Evolutionary conservation across 2,888 invertebrate genomes (phyloP).

Genomic region (Conistra vaccinii): DNA sequence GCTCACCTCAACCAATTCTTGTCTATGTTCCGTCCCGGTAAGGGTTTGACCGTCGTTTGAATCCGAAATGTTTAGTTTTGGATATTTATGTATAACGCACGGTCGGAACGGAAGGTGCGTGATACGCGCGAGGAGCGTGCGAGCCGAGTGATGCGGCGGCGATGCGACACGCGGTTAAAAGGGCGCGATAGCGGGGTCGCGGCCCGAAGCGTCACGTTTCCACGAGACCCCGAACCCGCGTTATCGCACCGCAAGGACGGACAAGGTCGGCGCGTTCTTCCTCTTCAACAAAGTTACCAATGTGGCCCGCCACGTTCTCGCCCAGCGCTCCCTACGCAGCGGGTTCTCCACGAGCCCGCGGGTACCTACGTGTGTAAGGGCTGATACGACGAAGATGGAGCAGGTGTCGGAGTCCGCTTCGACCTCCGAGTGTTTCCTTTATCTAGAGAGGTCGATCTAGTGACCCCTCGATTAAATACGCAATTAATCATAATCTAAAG

Average conservation of each 20-base stretch:
- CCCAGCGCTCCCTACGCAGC: background rate
- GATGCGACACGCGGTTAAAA: slow-evolving; percentile 79
- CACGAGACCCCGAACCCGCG: slow-evolving; percentile 76
- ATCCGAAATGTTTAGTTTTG: slow-evolving; percentile 47
- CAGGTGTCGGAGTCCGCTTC: slow-evolving; percentile 59
- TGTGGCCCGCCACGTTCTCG: background rate
- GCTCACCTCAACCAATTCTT: slow-evolving; percentile 50
- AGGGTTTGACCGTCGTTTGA: slow-evolving; percentile 40
- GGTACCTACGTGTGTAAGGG: background rate
- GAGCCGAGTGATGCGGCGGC: slow-evolving; percentile 77
- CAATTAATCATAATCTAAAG: slow-evolving; percentile 67
- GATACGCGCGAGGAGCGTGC: slow-evolving; percentile 72
- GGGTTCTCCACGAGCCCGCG: background rate
- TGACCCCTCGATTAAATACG: slow-evolving; percentile 71
- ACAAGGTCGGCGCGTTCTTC: slow-evolving; percentile 82
- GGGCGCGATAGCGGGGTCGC: slow-evolving; percentile 84
- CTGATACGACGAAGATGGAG: background rate
- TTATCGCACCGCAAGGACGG: slow-evolving; percentile 85
- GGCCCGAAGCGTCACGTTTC: slow-evolving; percentile 79
- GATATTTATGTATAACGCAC: slow-evolving; percentile 51
- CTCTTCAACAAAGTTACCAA: slow-evolving; percentile 57
- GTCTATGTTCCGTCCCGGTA: slow-evolving; percentile 34
- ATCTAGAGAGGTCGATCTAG: slow-evolving; percentile 69
- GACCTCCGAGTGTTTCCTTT: slow-evolving; percentile 74
- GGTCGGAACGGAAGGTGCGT: slow-evolving; percentile 60